Percentiles rank a stretch among this genome's conserved stretches.
phyloP scores from a whole-genome alignment of 1,140 invertebrate genomes.

The Varroa destructor region DNA sequence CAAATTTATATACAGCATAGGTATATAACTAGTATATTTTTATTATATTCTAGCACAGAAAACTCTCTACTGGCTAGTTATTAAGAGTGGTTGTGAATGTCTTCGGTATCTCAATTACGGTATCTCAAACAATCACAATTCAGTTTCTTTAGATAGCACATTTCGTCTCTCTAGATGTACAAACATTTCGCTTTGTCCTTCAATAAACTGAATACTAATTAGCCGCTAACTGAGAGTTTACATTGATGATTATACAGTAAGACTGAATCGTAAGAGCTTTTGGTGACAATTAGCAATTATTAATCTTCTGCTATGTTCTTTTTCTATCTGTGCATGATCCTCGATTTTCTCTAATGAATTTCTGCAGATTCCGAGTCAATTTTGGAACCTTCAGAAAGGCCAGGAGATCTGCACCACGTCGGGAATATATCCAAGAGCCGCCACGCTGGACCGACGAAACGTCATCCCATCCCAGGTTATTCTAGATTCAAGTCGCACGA shows the following conservation, averaged over 20 bases:
- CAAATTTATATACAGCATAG: not conserved
- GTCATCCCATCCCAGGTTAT: conserved; percentile 23
- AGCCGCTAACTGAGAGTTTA: too few relatives aligned
- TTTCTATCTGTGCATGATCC: too few relatives aligned
- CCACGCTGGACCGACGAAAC: conserved; percentile 26
- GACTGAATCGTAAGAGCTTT: too few relatives aligned
- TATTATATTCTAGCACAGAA: not conserved
- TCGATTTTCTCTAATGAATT: too few relatives aligned
- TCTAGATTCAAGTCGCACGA: conserved; percentile 23
- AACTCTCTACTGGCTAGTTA: not conserved
- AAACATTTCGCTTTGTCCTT: too few relatives aligned
- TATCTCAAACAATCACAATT: too few relatives aligned
- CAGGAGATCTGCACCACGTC: conserved; percentile 26
- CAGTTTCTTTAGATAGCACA: too few relatives aligned
- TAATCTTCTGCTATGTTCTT: too few relatives aligned
- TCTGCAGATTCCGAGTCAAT: conserved; percentile 22
- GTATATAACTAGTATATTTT: not conserved
- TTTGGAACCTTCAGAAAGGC: conserved; percentile 26
- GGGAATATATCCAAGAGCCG: conserved; percentile 24
- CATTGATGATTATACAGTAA: too few relatives aligned
- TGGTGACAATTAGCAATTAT: too few relatives aligned
- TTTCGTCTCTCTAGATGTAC: too few relatives aligned
- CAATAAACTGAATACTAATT: too few relatives aligned
- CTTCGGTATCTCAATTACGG: not conserved
- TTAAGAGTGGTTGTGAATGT: not conserved